These are phyloP conservation scores for Cinclus cinclus DNA, from an alignment of 2,113 vertebrate genomes.

Conservation along the genomic window DNA sequence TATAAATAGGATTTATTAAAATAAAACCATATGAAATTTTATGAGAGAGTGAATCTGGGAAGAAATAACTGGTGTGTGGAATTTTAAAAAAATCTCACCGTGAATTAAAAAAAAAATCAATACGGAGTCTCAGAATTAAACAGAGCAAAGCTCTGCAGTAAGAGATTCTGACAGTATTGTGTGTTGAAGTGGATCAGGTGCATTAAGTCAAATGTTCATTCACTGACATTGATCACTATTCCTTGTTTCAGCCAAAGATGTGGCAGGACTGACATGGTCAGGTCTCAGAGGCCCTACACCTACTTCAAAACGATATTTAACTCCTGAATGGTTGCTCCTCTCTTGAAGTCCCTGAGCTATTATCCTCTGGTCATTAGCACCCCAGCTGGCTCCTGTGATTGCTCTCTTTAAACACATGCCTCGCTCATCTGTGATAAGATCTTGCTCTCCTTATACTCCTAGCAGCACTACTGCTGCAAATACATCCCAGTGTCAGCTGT, in stretches of 20 bases:
- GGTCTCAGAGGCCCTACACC: not conserved
- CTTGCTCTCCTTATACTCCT: not conserved
- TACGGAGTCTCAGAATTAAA: not conserved
- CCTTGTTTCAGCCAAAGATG: not conserved
- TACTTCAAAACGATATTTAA: not conserved
- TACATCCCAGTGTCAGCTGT: too few species aligned
- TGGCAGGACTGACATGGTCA: not conserved
- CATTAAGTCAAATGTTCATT: not conserved
- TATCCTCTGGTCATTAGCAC: not conserved
- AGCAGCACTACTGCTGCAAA: not conserved
- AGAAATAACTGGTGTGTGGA: not conserved
- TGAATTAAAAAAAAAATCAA: not conserved
- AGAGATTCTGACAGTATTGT: not conserved
- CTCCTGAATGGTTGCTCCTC: not conserved
- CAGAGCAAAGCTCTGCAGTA: not conserved
- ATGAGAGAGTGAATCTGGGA: not conserved
- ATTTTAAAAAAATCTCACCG: not conserved
- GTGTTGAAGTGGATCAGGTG: not conserved
- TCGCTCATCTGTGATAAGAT: not conserved
- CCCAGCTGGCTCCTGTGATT: fast-evolving
- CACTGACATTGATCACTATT: not conserved
- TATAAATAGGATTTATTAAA: not conserved
- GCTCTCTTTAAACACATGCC: not conserved
- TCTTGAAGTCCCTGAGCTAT: not conserved
- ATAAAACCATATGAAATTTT: not conserved